A percentile compares a stretch with the other conserved stretches of the same genome.
Evolutionary conservation across 2,113 vertebrate genomes (phyloP).

Genomic region (Amazona guildingii): DNA sequence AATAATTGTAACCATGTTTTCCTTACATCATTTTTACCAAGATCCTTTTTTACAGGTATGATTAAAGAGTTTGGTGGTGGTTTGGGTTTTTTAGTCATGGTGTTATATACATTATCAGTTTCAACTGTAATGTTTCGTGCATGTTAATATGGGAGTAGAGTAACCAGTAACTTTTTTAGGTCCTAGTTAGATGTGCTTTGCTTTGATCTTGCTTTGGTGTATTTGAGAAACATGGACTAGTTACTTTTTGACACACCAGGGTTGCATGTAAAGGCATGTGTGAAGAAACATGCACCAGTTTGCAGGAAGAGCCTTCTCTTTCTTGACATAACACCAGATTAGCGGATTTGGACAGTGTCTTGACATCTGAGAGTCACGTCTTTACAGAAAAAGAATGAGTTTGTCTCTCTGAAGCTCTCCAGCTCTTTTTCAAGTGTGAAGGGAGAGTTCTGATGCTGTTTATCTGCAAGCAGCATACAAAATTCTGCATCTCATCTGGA

Average conservation of each 20-base stretch:
- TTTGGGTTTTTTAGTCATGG: background rate
- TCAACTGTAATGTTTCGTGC: background rate
- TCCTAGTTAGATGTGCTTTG: background rate
- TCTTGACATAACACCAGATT: background rate
- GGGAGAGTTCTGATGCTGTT: background rate
- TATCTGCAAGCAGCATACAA: rapidly evolving
- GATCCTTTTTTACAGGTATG: background rate
- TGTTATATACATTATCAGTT: background rate
- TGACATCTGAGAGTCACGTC: background rate
- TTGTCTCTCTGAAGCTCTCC: background rate
- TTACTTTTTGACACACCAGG: background rate
- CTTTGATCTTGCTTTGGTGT: background rate
- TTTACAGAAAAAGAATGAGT: background rate
- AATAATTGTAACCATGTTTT: background rate
- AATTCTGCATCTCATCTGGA: background rate
- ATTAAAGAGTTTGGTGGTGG: background rate
- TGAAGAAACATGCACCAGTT: background rate
- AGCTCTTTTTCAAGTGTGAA: background rate
- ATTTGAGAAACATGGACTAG: too few relatives aligned
- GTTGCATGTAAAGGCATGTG: background rate
- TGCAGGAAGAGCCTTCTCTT: background rate
- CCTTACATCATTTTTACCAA: background rate
- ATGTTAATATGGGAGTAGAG: background rate
- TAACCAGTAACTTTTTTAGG: background rate
- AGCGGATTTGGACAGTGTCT: background rate